Conservation (phyloP, 1,140 invertebrate genomes). For the Euura lappo region DNA sequence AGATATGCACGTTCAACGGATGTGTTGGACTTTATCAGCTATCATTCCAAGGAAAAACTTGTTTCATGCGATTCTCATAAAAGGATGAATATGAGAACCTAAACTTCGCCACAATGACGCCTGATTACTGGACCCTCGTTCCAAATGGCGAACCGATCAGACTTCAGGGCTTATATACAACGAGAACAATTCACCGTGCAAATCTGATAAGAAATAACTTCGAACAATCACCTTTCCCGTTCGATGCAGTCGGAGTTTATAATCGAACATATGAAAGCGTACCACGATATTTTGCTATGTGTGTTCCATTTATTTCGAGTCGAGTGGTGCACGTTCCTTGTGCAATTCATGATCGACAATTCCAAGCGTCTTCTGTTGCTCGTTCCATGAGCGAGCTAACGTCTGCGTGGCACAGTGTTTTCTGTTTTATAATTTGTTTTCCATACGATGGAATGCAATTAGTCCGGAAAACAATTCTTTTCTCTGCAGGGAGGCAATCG, state of each 20-base stretch:
- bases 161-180: too few relatives aligned
- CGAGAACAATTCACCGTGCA: slow-evolving; percentile 24
- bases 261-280: neutral
- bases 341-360: slow-evolving; percentile 17
- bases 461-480: slow-evolving; percentile 15
- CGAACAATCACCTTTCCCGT: slow-evolving; percentile 34
- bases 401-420: slow-evolving; percentile 30
- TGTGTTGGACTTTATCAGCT: too few relatives aligned
- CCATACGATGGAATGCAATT: slow-evolving; percentile 38
- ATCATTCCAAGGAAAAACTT: too few relatives aligned
- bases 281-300: neutral
- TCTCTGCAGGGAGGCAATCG: too few relatives aligned
- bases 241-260: neutral
- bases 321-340: neutral
- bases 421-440: slow-evolving; percentile 50
- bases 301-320: neutral
- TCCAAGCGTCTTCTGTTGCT: slow-evolving; percentile 30
- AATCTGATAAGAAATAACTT: slow-evolving; percentile 40
- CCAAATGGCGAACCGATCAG: too few relatives aligned
- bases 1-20: too few relatives aligned
- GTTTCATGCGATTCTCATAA: too few relatives aligned
- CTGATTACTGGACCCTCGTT: too few relatives aligned
- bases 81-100: too few relatives aligned
- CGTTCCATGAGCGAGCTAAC: slow-evolving; percentile 27
- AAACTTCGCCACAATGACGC: too few relatives aligned